These are phyloP conservation scores for Bombus fervidus DNA, from an alignment of 1,140 invertebrate genomes.

Conservation along the genomic window DNA sequence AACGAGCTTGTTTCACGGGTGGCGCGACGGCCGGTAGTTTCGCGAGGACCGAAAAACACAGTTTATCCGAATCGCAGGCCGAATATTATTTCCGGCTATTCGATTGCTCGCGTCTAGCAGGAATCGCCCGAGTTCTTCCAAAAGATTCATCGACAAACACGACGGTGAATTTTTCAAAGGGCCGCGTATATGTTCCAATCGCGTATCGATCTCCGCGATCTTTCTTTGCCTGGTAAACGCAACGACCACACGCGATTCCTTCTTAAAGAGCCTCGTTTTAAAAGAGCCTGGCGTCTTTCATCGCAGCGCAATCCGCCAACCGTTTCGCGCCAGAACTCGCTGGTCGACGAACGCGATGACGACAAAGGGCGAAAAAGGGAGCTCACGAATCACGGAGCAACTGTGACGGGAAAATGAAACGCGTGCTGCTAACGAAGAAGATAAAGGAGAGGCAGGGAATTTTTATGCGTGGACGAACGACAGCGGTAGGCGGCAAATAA, in stretches of 20 bases:
- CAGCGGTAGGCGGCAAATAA: background rate
- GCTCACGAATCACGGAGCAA: slow-evolving; percentile 14
- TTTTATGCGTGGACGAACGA: slow-evolving; percentile 17
- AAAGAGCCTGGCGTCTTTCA: background rate
- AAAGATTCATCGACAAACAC: no score
- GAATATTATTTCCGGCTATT: slow-evolving; percentile 2
- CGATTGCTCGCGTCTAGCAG: background rate
- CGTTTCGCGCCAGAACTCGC: background rate
- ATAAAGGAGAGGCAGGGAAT: no score
- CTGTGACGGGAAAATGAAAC: slow-evolving; percentile 10
- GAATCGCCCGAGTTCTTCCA: no score
- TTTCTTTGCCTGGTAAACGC: background rate
- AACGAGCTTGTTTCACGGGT: background rate
- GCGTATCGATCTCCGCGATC: background rate
- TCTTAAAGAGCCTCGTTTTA: background rate
- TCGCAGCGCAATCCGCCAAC: background rate
- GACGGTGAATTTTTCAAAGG: no score
- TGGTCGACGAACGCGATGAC: no score
- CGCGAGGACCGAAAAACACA: background rate
- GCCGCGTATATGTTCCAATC: fast-evolving
- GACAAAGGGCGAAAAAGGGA: background rate
- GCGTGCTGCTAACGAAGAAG: background rate
- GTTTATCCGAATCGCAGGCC: background rate
- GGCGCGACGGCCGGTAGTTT: background rate
- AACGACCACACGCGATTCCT: background rate